Evolutionary conservation across 2,797 vertebrate genomes (phyloP), one percentile per base, ranked within the genome.

Genomic region (Brachyrhaphis roseni): DNA sequence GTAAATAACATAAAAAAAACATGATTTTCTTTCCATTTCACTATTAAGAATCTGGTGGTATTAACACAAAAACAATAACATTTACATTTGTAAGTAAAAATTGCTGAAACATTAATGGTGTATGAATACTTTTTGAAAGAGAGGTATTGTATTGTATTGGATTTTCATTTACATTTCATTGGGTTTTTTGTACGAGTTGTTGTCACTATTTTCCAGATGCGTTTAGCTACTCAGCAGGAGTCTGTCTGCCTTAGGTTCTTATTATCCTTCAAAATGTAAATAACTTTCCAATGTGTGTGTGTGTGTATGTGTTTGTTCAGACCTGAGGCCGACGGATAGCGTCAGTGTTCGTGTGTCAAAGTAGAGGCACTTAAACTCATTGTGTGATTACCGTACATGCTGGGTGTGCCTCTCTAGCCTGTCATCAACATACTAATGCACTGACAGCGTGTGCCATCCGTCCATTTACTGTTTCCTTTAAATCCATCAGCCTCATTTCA

Each of bases 181-280:
- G 39, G 3, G 5, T 46, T 20, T 75, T 75, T 36, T 51, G 51
- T 84, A 84, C 84, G 34, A 64, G 85, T 87, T 85, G 55, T 55
- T 26, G 73, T 23, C 76, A 81, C 47, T 80, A 23, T 86, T 88
- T 87, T 88, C 76, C 80, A 78, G 78, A 88, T 79, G 84, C 45
- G 83, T 86, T 83, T 86, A 41, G 84, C 75, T 81, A 68, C 70
- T 86, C 68, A 79, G 71, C 77, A 83, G 55, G 82, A 75, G 76
- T 82, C 75, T 76, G 74, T 79, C 53, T 79, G 64, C 77, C 90
- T 79, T 55, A 78, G 76, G 86, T 51, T 8, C 73, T 81, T 86
- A 64, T 76, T 88, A 75, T 83, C 53, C 81, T 77, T 49, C 77
- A 36, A 75, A 81, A 82, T 77, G 64, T 78, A 66, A 80, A 76